Percentiles rank a stretch among this genome's conserved stretches.
Evolutionary conservation across 1,140 invertebrate species (phyloP).

Genomic region (Procambarus virginalis): DNA sequence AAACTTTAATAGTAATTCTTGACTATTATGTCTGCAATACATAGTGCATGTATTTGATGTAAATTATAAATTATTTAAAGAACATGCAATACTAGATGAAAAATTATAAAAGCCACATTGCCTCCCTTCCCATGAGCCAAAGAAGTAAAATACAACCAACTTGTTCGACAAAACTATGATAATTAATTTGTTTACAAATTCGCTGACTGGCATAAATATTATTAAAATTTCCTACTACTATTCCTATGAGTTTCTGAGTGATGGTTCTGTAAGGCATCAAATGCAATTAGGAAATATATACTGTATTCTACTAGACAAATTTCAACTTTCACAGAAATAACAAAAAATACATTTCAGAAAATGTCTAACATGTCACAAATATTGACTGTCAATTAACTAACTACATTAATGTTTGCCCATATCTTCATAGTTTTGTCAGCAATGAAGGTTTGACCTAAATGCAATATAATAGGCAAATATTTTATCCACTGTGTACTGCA

Average conservation of each 20-base stretch:
- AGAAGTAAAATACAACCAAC: background rate
- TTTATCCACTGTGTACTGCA: constrained; percentile 19
- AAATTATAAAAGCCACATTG: constrained; percentile 14
- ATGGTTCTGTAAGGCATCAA: no score
- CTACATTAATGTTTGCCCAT: no score
- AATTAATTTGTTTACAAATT: no score
- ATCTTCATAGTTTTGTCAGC: constrained; percentile 53
- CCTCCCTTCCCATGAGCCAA: constrained; percentile 34
- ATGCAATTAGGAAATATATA: no score
- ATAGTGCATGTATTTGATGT: background rate
- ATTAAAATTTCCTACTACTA: no score
- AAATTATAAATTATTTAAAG: background rate
- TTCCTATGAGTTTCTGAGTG: no score
- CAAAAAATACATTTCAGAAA: no score
- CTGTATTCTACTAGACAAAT: no score
- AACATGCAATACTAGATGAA: background rate
- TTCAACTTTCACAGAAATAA: no score
- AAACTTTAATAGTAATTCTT: background rate
- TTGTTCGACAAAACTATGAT: constrained; percentile 44
- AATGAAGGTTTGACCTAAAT: constrained; percentile 29
- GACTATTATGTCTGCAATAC: background rate
- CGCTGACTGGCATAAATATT: no score
- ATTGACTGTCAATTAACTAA: no score
- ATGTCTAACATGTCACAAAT: no score
- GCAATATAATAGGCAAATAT: background rate